Percentiles rank a stretch among this genome's conserved stretches.
These are phyloP conservation scores for Drosophila malerkotliana DNA, from an alignment of 1,140 invertebrate genomes.

Conservation along the genomic window DNA sequence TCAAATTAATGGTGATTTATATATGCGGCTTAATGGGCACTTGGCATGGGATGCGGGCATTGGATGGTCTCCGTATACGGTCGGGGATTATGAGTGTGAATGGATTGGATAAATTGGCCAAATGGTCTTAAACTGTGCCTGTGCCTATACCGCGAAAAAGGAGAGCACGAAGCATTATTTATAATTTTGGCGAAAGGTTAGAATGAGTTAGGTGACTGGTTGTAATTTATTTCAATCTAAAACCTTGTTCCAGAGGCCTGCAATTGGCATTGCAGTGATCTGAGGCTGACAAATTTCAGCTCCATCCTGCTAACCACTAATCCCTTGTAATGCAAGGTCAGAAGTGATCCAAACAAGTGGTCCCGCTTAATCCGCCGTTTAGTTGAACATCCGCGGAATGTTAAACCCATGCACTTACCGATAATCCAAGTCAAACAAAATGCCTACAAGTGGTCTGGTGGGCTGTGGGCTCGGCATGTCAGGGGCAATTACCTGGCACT, in stretches of 20 bases:
- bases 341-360: conserved; percentile 24
- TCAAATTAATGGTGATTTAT: conserved; percentile 81
- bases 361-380: conserved; percentile 48
- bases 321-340: conserved; percentile 35
- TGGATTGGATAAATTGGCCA: conserved; percentile 9
- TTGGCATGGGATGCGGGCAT: conserved; percentile 46
- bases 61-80: not conserved
- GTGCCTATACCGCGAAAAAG: conserved; percentile 1
- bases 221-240: not conserved
- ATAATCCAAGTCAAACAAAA: conserved; percentile 76
- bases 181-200: conserved; percentile 29
- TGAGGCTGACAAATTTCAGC: too few species aligned
- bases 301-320: conserved; percentile 1
- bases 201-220: conserved; percentile 7
- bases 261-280: too few species aligned
- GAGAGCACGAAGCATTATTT: conserved; percentile 3
- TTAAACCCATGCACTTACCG: conserved; percentile 70
- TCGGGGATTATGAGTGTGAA: conserved; percentile 34
- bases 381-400: conserved; percentile 59
- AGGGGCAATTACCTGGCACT: conserved; percentile 73
- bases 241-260: not conserved
- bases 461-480: conserved; percentile 53
- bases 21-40: conserved; percentile 63
- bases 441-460: conserved; percentile 60
- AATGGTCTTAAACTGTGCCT: conserved; percentile 27